phyloP scores from a whole-genome alignment of 2,113 vertebrate genomes.

The Plotosus lineatus region DNA sequence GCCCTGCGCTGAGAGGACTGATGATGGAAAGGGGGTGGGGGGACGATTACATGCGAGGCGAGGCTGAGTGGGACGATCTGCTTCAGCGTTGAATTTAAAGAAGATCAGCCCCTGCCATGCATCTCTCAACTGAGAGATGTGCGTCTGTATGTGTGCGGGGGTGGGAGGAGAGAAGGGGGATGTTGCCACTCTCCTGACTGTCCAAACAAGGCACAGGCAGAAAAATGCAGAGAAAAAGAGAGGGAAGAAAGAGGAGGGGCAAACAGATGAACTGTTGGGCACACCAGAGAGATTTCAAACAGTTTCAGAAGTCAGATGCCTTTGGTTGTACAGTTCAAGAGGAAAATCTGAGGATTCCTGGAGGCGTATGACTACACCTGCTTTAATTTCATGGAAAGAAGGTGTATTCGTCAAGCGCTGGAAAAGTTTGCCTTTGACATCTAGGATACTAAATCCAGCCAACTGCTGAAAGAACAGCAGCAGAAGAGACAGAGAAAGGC shows the following conservation, averaged over 20 bases:
- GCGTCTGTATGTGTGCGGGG: too few relatives aligned
- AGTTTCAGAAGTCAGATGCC: constrained; percentile 11
- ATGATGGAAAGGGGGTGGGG: neutral
- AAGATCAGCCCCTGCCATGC: constrained; percentile 6
- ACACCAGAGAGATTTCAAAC: constrained; percentile 43
- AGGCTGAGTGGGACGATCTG: constrained; percentile 9
- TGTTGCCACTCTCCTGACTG: constrained; percentile 10
- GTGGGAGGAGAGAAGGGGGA: too few relatives aligned
- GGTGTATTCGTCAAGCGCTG: neutral
- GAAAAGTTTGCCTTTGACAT: neutral
- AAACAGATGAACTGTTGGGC: constrained; percentile 12
- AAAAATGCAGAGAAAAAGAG: constrained; percentile 23
- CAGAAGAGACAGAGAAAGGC: neutral
- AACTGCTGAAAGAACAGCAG: neutral
- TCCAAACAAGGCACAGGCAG: constrained; percentile 47
- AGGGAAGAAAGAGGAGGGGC: constrained; percentile 45
- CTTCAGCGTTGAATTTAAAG: neutral
- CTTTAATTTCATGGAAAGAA: neutral
- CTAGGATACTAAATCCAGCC: neutral
- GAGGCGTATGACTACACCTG: neutral
- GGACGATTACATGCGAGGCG: constrained; percentile 21
- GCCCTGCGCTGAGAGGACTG: constrained; percentile 25
- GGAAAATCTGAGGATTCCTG: neutral
- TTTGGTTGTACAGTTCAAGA: neutral
- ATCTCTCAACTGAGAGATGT: constrained; percentile 9